Evolutionary conservation across 2,113 vertebrate species (phyloP).

Genomic region (Pan paniscus): DNA sequence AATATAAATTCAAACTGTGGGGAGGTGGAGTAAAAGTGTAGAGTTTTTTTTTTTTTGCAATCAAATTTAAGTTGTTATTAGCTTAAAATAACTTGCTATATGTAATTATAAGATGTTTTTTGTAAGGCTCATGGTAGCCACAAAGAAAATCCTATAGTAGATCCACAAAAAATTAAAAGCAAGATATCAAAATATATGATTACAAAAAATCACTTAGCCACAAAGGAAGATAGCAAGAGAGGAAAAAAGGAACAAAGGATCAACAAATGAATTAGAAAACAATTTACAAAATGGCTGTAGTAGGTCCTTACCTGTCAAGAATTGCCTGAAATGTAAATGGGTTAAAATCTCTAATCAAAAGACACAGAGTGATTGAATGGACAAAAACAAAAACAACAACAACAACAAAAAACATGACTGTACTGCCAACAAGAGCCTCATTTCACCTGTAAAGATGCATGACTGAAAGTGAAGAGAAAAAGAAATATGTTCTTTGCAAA

Average conservation of each 20-base stretch:
- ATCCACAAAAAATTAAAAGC: not conserved
- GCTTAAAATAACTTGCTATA: not conserved
- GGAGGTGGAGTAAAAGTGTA: not conserved
- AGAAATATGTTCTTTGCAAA: not conserved
- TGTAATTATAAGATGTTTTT: not conserved
- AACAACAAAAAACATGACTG: not conserved
- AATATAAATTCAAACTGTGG: not conserved
- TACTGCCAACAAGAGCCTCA: not conserved
- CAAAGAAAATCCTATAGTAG: not conserved
- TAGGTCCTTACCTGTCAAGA: not conserved
- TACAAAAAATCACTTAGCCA: not conserved
- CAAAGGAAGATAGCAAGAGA: not conserved
- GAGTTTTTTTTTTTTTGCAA: not conserved
- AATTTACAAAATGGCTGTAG: not conserved
- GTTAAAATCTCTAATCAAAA: not conserved
- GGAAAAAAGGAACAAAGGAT: not conserved
- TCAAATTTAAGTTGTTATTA: not conserved
- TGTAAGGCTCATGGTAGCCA: not conserved
- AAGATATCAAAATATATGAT: not conserved
- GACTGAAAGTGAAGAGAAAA: not conserved
- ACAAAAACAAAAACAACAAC: not conserved
- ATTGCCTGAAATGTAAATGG: not conserved
- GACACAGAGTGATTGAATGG: not conserved
- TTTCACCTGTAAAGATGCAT: not conserved
- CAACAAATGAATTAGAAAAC: not conserved